These are phyloP conservation scores for Dorcus parallelipipedus DNA, from an alignment of 2,888 invertebrate genomes.

Conservation along the genomic window DNA sequence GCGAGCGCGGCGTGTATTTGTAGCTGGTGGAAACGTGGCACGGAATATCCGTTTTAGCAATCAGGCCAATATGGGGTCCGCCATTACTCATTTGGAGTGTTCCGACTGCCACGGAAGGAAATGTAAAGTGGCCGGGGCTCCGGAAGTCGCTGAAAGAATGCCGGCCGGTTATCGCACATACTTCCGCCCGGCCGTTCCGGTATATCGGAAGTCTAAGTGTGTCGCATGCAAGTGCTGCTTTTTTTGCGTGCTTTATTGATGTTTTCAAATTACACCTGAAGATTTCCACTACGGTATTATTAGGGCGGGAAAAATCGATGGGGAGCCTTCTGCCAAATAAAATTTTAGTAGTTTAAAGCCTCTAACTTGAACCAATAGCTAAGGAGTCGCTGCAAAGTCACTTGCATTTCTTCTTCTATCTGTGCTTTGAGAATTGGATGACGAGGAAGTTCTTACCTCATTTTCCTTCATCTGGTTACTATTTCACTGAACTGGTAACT, in stretches of 20 bases:
- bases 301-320: no score
- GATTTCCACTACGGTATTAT: no score
- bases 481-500: no score
- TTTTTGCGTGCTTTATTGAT: slow-evolving; percentile 19
- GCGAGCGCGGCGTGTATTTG: slow-evolving; percentile 20
- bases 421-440: no score
- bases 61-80: slow-evolving; percentile 41
- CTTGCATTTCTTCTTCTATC: no score
- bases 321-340: no score
- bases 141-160: slow-evolving; percentile 46
- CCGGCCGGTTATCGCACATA: slow-evolving; percentile 42
- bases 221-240: slow-evolving; percentile 28
- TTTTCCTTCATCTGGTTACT: no score
- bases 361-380: no score
- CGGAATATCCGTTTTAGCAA: slow-evolving; percentile 48
- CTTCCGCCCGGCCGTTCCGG: slow-evolving; percentile 42
- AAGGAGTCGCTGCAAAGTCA: no score
- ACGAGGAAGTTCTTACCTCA: no score
- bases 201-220: slow-evolving; percentile 39
- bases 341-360: no score
- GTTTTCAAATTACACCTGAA: slow-evolving; percentile 1
- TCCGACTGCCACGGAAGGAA: slow-evolving; percentile 44
- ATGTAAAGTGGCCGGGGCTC: slow-evolving; percentile 47
- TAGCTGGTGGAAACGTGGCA: slow-evolving; percentile 31
- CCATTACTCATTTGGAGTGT: slow-evolving; percentile 43